A percentile compares a stretch with the other conserved stretches of the same genome.
These are phyloP conservation scores for Oophaga sylvatica DNA, from an alignment of 2,797 vertebrate genomes.

Conservation along the genomic window DNA sequence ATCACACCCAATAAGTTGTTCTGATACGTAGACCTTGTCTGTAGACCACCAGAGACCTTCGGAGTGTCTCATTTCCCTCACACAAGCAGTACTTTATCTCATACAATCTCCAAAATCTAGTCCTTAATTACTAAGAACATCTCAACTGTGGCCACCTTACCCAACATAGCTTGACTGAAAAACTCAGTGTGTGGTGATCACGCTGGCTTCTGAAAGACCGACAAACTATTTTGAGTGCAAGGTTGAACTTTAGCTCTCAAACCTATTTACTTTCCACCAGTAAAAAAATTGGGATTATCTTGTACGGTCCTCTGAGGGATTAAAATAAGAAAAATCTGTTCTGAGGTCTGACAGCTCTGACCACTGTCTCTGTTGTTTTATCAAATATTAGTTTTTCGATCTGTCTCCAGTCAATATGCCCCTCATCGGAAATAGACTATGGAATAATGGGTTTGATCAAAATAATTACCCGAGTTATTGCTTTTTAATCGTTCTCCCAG, in stretches of 20 bases:
- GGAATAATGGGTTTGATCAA: conserved; percentile 66
- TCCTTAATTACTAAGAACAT: conserved; percentile 24
- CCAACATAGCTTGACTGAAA: conserved; percentile 10
- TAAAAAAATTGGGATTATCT: conserved; percentile 58
- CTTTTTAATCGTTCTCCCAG: conserved; percentile 67
- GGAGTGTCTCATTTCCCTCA: background rate
- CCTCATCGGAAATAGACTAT: conserved; percentile 66
- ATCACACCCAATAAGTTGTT: background rate
- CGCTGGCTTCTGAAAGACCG: background rate
- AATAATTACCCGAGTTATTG: conserved; percentile 65
- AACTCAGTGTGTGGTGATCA: conserved; percentile 5
- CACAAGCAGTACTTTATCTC: background rate
- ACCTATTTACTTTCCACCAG: conserved; percentile 41
- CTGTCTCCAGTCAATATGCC: conserved; percentile 61
- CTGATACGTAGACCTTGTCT: background rate
- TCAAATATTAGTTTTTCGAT: conserved; percentile 68
- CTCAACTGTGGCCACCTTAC: conserved; percentile 1
- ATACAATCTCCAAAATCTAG: conserved; percentile 17
- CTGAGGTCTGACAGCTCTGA: conserved; percentile 50
- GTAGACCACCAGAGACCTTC: background rate
- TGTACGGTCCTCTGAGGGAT: conserved; percentile 57
- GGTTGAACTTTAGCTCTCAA: conserved; percentile 45
- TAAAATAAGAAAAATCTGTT: conserved; percentile 51
- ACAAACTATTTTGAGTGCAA: conserved; percentile 49
- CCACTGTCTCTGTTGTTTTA: conserved; percentile 64